Conservation (phyloP, 2,888 invertebrate genomes). For the Drosophila sordidula region DNA sequence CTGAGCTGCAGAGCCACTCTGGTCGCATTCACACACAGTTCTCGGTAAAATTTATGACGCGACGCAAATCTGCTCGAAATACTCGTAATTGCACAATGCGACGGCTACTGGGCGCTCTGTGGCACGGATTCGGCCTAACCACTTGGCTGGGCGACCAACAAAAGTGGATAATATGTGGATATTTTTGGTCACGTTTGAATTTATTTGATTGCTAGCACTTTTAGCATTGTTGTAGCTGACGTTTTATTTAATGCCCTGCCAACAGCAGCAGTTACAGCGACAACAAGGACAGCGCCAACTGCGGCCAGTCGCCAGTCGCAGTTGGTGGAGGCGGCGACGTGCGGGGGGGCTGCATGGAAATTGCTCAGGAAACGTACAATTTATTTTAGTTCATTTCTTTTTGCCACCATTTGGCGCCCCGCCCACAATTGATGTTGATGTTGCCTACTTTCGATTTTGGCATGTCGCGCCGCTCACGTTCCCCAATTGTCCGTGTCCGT, state of each 20-base stretch:
- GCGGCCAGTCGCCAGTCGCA: constrained; percentile 32
- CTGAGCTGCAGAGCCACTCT: constrained; percentile 59
- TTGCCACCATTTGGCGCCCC: constrained; percentile 66
- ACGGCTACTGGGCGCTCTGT: constrained; percentile 2
- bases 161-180: constrained; percentile 80
- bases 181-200: constrained; percentile 83
- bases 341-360: constrained; percentile 60
- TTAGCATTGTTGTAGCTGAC: constrained; percentile 80
- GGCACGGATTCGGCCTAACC: constrained; percentile 26
- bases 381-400: constrained; percentile 80
- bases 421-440: constrained; percentile 64
- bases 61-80: constrained; percentile 79
- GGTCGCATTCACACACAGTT: constrained; percentile 6
- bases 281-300: constrained; percentile 52
- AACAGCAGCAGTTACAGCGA: constrained; percentile 48
- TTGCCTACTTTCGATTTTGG: constrained; percentile 80
- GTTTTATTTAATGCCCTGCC: constrained; percentile 77
- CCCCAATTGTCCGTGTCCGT: constrained; percentile 62
- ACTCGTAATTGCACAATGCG: constrained; percentile 62
- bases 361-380: constrained; percentile 81
- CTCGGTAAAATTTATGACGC: constrained; percentile 67
- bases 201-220: constrained; percentile 82
- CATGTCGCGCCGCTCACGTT: constrained; percentile 76
- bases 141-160: constrained; percentile 44
- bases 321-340: constrained; percentile 8